Evolutionary conservation across 2,888 invertebrate genomes (phyloP), one percentile per base, ranked within the genome.

Genomic region (Loripinus fragilis): DNA sequence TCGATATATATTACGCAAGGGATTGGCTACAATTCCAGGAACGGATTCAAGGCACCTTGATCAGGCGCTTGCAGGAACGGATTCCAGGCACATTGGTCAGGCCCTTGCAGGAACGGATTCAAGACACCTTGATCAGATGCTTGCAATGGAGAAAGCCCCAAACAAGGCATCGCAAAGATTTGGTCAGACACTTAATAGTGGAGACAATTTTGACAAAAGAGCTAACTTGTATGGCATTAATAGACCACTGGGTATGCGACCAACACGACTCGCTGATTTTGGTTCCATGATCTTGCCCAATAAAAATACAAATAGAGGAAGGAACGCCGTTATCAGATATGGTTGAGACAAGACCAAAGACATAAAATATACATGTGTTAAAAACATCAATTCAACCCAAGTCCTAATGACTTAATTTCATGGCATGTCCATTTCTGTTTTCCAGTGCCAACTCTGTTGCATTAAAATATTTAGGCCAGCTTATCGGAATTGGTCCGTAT

Each of bases 251-350:
- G 52, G 52, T 8, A 5, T 52, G 25, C 52, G 52, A 8, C 52
- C 23, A 5, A 52, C 52, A 52, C 52, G 52, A 2, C 25, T 52
- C 5, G 52, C 52, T 52, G 52, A 52, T 52, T 52, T 52, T 52
- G 52, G 52, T 52, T 52, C 52, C 52, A 52, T 52, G 52, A 52
- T 52, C 3, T 23, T 52, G 23, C 52, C 52, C 23, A 52, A 52
- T 52, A 52, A 52, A 52, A 52, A 52, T 25, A 25, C 25, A 7
- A 25, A 52, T n/a, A 52, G 5, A 23, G 25, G 52, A 3, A 23
- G 52, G 5, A 25, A 25, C 15, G 52, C 52, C 5, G 52, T 52
- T n/a, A 52, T 52, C 12, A 17, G 52, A 52, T 52, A 52, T 23
- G 52, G 52, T 7, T 52, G n/a, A 52, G 45, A n/a, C n/a, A n/a